Base-by-base conservation (phyloP, 2,113 vertebrate genomes). In the Aegotheles bennettii region DNA sequence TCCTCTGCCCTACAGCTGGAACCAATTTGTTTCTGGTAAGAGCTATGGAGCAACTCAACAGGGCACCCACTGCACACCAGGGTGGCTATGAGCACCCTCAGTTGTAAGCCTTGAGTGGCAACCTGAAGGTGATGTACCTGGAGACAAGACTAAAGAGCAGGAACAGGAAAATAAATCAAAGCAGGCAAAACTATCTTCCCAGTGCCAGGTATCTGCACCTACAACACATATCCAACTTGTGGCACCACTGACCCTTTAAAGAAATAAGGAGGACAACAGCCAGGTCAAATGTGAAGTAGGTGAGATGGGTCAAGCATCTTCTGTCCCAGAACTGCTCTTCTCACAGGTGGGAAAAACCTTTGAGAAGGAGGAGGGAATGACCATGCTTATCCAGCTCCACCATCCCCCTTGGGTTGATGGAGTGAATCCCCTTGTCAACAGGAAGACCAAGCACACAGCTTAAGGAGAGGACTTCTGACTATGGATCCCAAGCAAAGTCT, bases 371-470 rank as follows among this genome's bases (percentile, higher is more conserved):
- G 31, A 75, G 29, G 36, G 45, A 54, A 38, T n/a, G 25, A 6
- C 42, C 19, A 6, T 20, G 35, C 4, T 67, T 26, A 48, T 25
- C 50, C 54, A 61, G n/a, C 10, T 82, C 47, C 38, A 68, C 67
- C 33, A 48, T 6, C 10, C 3, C 3, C 7, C 36, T 2, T 0
- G 33, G 26, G 24, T 24, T 42, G 47, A 35, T 28, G 65, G 33
- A 25, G 10, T 11, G 19, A 33, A 54, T 65, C 4, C 26, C 10
- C 12, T 21, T 53, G 53, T 33, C 69, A 73, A 42, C 0, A 0
- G 28, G 4, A 88, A 18, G 16, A 42, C 19, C 47, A 40, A 2
- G 18, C 12, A 25, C 50, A 50, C 36, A 64, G n/a, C n/a, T 74
- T 51, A 11, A 53, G 75, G 51, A 88, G 16, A 47, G 4, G 16